phyloP scores from a whole-genome alignment of 2,113 vertebrate genomes.

The Lophochroa leadbeateri region DNA sequence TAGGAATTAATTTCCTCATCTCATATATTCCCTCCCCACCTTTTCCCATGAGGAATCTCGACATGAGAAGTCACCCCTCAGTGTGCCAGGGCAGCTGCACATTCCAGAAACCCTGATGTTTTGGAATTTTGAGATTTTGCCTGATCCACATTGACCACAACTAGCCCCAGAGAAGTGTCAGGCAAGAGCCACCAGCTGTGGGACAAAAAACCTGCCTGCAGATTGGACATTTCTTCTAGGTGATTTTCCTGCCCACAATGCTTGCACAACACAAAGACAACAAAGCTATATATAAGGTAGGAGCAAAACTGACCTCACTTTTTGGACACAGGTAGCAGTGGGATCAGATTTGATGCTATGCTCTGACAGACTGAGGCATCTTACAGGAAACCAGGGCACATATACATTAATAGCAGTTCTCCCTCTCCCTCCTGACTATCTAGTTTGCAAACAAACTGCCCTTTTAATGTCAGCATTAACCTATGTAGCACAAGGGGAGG shows the following conservation, averaged over 20 bases:
- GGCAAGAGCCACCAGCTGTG: background rate
- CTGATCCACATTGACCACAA: background rate
- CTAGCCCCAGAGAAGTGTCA: background rate
- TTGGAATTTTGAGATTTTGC: background rate
- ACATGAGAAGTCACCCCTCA: background rate
- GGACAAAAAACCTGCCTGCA: background rate
- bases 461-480: background rate
- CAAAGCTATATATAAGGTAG: background rate
- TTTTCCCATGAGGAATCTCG: background rate
- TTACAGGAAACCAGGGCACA: background rate
- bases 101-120: background rate
- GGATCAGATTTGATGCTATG: background rate
- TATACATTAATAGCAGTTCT: background rate
- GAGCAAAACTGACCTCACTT: background rate
- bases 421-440: background rate
- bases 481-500: background rate
- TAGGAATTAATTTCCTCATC: background rate
- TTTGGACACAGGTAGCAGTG: background rate
- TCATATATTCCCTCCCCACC: background rate
- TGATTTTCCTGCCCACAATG: background rate
- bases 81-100: conserved; percentile 10
- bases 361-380: background rate
- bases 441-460: background rate
- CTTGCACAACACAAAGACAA: background rate
- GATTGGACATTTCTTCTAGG: background rate